A percentile compares a stretch with the other conserved stretches of the same genome.
Evolutionary conservation across 2,113 vertebrate species (phyloP).

Genomic region (Prunella himalayana): DNA sequence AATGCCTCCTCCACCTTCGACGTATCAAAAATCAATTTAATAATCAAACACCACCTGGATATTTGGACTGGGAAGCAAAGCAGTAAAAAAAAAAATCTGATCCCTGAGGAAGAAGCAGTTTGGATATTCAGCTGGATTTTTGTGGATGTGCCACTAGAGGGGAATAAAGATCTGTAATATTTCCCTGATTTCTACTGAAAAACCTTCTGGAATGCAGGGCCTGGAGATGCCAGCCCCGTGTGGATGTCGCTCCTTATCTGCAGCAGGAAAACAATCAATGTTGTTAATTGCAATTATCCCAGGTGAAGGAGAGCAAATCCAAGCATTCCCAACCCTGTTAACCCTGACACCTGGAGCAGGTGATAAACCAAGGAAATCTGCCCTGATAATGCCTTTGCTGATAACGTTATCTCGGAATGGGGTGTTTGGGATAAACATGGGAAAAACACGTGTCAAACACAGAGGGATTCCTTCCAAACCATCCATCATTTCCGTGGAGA

Average conservation of each 20-base stretch:
- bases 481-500: neutral
- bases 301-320: neutral
- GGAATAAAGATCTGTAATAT: conserved; percentile 3
- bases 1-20: neutral
- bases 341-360: neutral
- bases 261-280: neutral
- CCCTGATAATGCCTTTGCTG: neutral
- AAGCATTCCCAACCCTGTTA: neutral
- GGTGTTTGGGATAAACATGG: neutral
- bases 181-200: neutral
- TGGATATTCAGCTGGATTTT: neutral
- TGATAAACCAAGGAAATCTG: neutral
- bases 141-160: conserved; percentile 28
- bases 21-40: neutral
- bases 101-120: neutral
- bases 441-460: neutral
- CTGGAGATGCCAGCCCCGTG: neutral
- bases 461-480: neutral
- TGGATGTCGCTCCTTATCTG: neutral
- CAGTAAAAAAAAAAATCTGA: too few species aligned
- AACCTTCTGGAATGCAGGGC: neutral
- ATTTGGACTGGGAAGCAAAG: neutral
- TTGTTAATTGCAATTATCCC: neutral
- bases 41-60: neutral
- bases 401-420: neutral